A percentile compares a stretch with the other conserved stretches of the same genome.
phyloP scores from a whole-genome alignment of 2,113 vertebrate species.

The Romanogobio albipinnatus region DNA sequence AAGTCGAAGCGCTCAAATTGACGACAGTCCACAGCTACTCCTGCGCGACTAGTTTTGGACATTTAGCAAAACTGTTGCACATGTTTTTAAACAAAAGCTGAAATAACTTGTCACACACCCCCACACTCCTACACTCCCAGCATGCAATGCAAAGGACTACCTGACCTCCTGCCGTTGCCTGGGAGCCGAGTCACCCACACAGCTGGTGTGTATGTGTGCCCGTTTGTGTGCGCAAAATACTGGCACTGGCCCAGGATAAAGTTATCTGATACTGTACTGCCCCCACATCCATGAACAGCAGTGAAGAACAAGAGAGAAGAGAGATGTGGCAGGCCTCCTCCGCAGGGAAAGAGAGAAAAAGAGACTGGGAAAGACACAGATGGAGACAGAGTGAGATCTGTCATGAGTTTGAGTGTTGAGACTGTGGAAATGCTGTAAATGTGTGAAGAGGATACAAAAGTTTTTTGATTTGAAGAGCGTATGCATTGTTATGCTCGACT shows the following conservation, averaged over 20 bases:
- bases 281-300: constrained; percentile 55
- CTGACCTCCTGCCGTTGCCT: constrained; percentile 60
- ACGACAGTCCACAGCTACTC: constrained; percentile 30
- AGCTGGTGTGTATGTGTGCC: constrained; percentile 53
- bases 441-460: constrained; percentile 36
- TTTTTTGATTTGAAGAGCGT: neutral
- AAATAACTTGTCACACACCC: constrained; percentile 60
- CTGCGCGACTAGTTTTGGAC: constrained; percentile 42
- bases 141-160: constrained; percentile 58
- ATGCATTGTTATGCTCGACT: constrained; percentile 36
- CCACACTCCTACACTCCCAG: constrained; percentile 61
- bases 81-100: constrained; percentile 58
- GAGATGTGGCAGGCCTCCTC: constrained; percentile 34
- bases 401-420: constrained; percentile 27
- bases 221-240: constrained; percentile 48
- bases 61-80: constrained; percentile 48
- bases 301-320: constrained; percentile 32
- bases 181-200: constrained; percentile 62
- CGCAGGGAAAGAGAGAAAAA: constrained; percentile 22
- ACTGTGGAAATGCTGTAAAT: constrained; percentile 8
- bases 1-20: neutral
- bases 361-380: constrained; percentile 15
- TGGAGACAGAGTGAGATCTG: constrained; percentile 33
- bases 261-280: constrained; percentile 55
- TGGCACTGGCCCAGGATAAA: constrained; percentile 56